Evolutionary conservation across 2,797 vertebrate species (phyloP), one percentile per base, ranked within the genome.

Genomic region (Petrocephalus sullivani): DNA sequence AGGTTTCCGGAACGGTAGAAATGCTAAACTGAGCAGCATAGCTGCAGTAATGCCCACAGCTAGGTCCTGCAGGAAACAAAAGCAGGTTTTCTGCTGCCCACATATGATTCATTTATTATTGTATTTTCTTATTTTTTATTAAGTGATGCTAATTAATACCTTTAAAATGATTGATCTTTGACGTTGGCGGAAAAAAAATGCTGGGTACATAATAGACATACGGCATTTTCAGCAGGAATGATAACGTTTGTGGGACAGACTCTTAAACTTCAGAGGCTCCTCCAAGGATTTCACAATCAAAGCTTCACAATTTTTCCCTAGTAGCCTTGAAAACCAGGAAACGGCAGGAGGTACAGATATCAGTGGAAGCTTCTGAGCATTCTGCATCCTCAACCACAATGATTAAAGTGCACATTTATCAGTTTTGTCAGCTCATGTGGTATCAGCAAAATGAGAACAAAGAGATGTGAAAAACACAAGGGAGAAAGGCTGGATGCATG

Each of bases 1-100:
- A 91, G 89, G 91, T 92, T 93, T 91, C 51, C 56, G 46, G 86
- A 87, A 89, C 94, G 92, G 93, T 92, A 94, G 92, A 93, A 94
- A 92, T 94, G 94, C 94, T 95, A 94, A 94, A 93, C 53, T 87
- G 93, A 93, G 93, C 93, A 92, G 92, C 46, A 49, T 21, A 93
- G 92, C 92, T 93, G 91, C 91, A 57, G 91, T 95, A 94, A 95
- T 94, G 92, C 93, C 94, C 94, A 92, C 90, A 89, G 49, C 51
- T 10, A 82, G 46, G 16, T 14, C 23, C 82, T 54, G 82, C 82
- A 7, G 60, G 57, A 71, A 58, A 86, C 53, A 33, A 46, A 41
- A 49, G 19, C 51, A 57, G 54, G 64, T 51, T 75, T 21, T 87
- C 46, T 85, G 46, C 75, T 67, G 37, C 46, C 61, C 23, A 67